phyloP scores from a whole-genome alignment of 2,113 vertebrate genomes.

The Entelurus aequoreus region DNA sequence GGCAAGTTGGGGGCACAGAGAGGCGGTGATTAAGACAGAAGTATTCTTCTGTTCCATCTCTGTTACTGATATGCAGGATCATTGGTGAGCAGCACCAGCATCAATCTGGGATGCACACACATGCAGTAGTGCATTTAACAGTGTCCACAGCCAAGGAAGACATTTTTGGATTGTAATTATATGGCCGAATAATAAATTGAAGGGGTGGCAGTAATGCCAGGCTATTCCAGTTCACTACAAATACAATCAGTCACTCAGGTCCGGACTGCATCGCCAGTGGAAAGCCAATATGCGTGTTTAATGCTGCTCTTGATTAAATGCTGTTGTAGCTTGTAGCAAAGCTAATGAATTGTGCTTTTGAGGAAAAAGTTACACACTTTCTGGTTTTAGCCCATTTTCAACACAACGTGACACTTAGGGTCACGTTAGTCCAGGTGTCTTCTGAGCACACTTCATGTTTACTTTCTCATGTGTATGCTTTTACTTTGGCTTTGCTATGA shows the following conservation, averaged over 20 bases:
- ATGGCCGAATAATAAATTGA: conserved; percentile 9
- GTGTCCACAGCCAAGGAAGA: background rate
- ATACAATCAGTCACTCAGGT: conserved; percentile 8
- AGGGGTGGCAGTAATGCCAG: conserved; percentile 5
- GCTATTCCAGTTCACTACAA: conserved; percentile 13
- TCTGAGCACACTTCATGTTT: no score
- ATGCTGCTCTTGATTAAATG: background rate
- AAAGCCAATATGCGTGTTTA: conserved; percentile 2
- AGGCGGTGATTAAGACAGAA: conserved; percentile 34
- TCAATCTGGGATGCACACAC: background rate
- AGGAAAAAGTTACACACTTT: background rate
- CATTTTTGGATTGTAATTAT: conserved; percentile 7
- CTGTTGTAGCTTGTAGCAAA: background rate
- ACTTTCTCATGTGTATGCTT: no score
- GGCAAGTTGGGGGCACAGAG: conserved; percentile 22
- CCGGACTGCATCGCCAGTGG: background rate
- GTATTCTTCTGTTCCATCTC: conserved; percentile 52
- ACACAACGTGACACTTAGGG: no score
- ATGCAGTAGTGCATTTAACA: background rate
- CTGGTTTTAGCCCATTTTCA: no score
- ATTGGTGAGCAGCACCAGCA: conserved; percentile 11
- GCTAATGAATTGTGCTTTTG: background rate
- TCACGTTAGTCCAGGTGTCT: no score
- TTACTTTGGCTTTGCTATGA: no score
- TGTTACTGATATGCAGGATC: conserved; percentile 29